phyloP scores from a whole-genome alignment of 2,113 vertebrate genomes.

The Epinephelus fuscoguttatus region DNA sequence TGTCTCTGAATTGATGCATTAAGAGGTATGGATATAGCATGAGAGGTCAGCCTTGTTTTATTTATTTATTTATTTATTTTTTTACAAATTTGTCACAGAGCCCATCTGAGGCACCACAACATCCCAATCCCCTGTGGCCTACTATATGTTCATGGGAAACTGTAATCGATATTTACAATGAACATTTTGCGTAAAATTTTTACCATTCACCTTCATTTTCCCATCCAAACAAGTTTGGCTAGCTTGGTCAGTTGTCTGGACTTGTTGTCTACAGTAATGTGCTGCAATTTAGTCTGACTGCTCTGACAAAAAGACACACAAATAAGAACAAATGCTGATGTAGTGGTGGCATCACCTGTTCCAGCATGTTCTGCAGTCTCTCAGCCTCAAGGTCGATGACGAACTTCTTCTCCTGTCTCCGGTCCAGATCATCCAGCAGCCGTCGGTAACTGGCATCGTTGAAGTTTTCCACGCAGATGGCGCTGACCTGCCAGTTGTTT shows the following conservation, averaged over 20 bases:
- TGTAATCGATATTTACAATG: too few species aligned
- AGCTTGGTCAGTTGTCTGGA: too few species aligned
- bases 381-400: constrained; percentile 99
- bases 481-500: constrained; percentile 98
- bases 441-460: constrained; percentile 96
- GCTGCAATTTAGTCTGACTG: too few species aligned
- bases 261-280: too few species aligned
- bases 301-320: neutral
- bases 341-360: constrained; percentile 89
- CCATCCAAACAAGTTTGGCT: too few species aligned
- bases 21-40: neutral
- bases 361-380: constrained; percentile 97
- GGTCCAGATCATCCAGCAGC: constrained; percentile 97
- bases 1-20: neutral
- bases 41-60: neutral
- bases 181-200: too few species aligned
- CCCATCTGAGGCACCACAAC: neutral
- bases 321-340: neutral
- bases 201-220: too few species aligned
- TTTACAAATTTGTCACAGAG: neutral
- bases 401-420: constrained; percentile 98
- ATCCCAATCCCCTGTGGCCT: neutral
- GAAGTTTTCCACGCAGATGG: constrained; percentile 99
- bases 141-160: too few species aligned
- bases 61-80: too few species aligned